phyloP scores from a whole-genome alignment of 2,888 invertebrate species.

The Netelia virgata region DNA sequence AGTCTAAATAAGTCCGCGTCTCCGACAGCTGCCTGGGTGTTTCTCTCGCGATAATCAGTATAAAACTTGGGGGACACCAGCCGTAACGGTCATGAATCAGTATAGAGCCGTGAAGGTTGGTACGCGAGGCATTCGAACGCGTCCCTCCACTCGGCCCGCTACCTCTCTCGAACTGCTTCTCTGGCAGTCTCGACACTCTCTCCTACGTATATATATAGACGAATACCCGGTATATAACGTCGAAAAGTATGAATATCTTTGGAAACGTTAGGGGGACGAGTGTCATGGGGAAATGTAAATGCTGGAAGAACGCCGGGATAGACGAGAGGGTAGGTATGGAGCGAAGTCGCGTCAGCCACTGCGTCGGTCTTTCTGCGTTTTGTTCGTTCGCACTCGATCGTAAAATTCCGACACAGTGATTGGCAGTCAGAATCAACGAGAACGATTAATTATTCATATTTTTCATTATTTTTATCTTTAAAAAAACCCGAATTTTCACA shows the following conservation, averaged over 20 bases:
- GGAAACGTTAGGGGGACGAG: conserved; percentile 47
- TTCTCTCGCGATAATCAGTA: conserved; percentile 59
- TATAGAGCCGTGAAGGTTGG: conserved; percentile 32
- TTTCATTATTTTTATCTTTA: too few relatives aligned
- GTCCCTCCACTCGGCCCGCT: conserved; percentile 14
- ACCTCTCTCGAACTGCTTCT: not conserved
- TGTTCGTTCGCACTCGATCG: not conserved
- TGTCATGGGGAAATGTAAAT: conserved; percentile 67
- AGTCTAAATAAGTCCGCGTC: conserved; percentile 45
- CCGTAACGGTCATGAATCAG: conserved; percentile 64
- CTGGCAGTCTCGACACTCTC: conserved; percentile 35
- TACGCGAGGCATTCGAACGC: conserved; percentile 41
- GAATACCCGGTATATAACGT: conserved; percentile 23
- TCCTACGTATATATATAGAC: conserved; percentile 19
- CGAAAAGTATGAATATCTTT: conserved; percentile 76
- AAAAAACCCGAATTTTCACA: too few relatives aligned
- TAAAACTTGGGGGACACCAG: conserved; percentile 30
- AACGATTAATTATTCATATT: too few relatives aligned
- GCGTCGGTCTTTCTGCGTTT: conserved; percentile 4
- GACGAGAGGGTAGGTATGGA: conserved; percentile 25
- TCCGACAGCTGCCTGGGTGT: conserved; percentile 50
- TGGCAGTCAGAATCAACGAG: not conserved
- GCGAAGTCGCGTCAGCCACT: not conserved
- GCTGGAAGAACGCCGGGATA: conserved; percentile 45
- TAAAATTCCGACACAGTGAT: conserved; percentile 4